A percentile compares a stretch with the other conserved stretches of the same genome.
phyloP scores from a whole-genome alignment of 2,797 vertebrate species.

The Choloepus didactylus region DNA sequence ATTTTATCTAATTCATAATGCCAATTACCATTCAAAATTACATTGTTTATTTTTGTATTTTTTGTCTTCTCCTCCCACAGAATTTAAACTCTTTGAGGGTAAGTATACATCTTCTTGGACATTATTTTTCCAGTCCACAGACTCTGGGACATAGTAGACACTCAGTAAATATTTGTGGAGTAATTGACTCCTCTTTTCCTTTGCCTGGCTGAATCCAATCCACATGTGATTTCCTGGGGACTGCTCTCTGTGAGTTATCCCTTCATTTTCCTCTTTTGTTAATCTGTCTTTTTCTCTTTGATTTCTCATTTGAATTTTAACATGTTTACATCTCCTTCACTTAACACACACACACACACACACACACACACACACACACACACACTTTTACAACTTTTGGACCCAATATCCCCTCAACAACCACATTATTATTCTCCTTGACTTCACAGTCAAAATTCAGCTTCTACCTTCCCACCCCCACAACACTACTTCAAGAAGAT shows the following conservation, averaged over 20 bases:
- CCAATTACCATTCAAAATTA: neutral
- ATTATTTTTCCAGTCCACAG: neutral
- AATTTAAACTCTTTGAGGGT: neutral
- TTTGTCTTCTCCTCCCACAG: neutral
- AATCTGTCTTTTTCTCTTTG: neutral
- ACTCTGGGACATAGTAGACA: neutral
- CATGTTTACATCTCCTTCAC: neutral
- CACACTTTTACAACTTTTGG: neutral
- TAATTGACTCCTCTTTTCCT: neutral
- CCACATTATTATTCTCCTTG: neutral
- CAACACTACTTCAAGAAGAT: neutral
- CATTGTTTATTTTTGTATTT: neutral
- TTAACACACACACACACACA: neutral
- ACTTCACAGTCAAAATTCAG: neutral
- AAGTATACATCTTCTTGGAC: neutral
- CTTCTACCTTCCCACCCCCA: neutral
- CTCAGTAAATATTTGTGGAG: neutral
- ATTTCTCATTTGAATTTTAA: slow-evolving; percentile 28
- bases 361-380: neutral
- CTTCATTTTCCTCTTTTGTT: neutral
- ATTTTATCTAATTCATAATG: slow-evolving; percentile 22
- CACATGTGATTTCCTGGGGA: neutral
- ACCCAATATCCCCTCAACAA: neutral
- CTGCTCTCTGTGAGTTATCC: neutral
- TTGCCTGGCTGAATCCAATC: neutral